phyloP scores from a whole-genome alignment of 2,113 vertebrate species.

The Sapayoa aenigma region DNA sequence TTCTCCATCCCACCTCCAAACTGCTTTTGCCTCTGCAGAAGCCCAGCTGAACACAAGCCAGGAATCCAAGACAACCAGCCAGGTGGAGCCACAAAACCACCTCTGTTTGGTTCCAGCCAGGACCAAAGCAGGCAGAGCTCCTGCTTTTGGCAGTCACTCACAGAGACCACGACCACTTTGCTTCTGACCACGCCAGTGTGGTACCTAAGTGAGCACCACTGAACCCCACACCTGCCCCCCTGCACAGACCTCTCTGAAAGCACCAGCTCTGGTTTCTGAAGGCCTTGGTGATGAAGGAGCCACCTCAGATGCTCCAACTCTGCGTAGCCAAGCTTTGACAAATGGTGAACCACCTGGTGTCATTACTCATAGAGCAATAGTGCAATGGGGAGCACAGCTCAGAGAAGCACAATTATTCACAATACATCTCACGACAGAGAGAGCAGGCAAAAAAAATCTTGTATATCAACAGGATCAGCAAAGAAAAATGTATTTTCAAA shows the following conservation, averaged over 20 bases:
- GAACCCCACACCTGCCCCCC: fast-evolving
- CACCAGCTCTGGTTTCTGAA: neutral
- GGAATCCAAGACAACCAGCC: fast-evolving
- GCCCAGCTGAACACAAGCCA: fast-evolving
- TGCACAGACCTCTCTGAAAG: neutral
- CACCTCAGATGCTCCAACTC: neutral
- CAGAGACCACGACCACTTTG: neutral
- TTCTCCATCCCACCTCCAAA: neutral
- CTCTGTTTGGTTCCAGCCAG: neutral
- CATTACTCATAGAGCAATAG: neutral
- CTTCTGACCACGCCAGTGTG: neutral
- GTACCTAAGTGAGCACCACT: neutral
- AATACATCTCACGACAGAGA: neutral
- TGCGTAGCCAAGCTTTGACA: neutral
- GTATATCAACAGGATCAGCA: neutral
- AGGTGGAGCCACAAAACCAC: neutral
- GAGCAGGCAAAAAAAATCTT: fast-evolving
- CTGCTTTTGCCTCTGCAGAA: neutral
- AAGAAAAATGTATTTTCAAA: neutral
- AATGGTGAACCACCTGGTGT: neutral
- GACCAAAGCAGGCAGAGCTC: neutral
- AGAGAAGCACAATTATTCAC: neutral
- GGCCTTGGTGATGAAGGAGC: neutral
- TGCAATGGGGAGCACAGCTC: neutral
- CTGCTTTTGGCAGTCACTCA: neutral